phyloP scores from a whole-genome alignment of 2,888 invertebrate species.

The Ichneumoninae sp. region DNA sequence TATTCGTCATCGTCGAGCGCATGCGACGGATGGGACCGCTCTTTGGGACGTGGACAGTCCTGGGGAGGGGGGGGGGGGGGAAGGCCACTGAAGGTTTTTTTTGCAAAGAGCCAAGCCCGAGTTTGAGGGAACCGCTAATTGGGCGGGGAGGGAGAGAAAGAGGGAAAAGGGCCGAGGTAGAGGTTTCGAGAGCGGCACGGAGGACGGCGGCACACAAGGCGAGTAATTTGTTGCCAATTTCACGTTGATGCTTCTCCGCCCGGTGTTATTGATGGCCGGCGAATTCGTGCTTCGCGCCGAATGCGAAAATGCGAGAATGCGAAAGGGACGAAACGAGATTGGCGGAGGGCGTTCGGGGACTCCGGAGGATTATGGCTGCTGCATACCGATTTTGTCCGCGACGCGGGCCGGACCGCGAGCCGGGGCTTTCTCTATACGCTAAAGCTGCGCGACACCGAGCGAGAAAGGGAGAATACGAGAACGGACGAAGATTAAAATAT shows the following conservation, averaged over 20 bases:
- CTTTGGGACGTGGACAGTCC: background rate
- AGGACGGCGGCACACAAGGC: constrained; percentile 62
- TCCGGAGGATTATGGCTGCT: constrained; percentile 40
- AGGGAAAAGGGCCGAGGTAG: constrained; percentile 42
- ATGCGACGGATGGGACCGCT: constrained; percentile 40
- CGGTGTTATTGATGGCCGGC: constrained; percentile 68
- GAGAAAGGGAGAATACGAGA: constrained; percentile 57
- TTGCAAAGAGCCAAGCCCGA: constrained; percentile 60
- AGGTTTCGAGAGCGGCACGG: constrained; percentile 50
- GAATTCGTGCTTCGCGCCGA: constrained; percentile 69
- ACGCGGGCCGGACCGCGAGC: background rate
- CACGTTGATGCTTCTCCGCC: constrained; percentile 75
- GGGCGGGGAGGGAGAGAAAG: constrained; percentile 72
- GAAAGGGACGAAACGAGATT: constrained; percentile 3
- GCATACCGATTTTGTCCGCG: constrained; percentile 7
- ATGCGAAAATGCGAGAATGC: constrained; percentile 68
- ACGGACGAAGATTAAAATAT: constrained; percentile 40
- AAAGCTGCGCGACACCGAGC: constrained; percentile 3
- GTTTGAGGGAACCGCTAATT: constrained; percentile 80
- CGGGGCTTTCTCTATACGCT: background rate
- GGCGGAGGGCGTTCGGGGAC: constrained; percentile 11
- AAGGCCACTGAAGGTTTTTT: constrained; percentile 14
- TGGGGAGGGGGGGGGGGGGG: background rate
- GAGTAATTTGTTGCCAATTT: constrained; percentile 82
- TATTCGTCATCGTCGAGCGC: constrained; percentile 57